Evolutionary conservation across 2,888 invertebrate species (phyloP), one percentile per base, ranked within the genome.

Genomic region (Dicranocentrus wangi): DNA sequence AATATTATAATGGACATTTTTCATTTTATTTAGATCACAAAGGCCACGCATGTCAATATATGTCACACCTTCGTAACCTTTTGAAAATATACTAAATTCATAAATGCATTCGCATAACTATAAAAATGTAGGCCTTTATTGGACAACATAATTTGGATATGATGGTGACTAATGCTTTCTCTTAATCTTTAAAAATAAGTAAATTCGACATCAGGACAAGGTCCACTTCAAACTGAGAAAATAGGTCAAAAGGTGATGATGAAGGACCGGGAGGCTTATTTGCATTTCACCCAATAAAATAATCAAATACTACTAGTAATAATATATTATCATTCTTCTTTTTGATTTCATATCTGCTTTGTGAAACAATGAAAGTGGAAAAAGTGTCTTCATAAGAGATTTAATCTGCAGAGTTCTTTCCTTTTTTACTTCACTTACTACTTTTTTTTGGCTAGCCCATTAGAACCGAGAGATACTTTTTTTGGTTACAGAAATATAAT

Each of bases 121-220:
- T 61, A 76, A 83, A 83, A 83, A 83, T 83, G 83, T 83, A 83
- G 83, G 83, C 83, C 83, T 83, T 83, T 69, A 47, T 23, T 69
- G 27, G 13, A 65, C 23, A 21, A 61, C 1, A 61, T 39, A 39
- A 13, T 58, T 25, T 27, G 58, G 58, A 25, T 23, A 21, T 17
- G 28, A 25, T 21, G n/a, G 53, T 39, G 39, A 8, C 13, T 39
- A 39, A 8, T n/a, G 47, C n/a, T 47, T 47, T 47, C 15, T 47
- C 15, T n/a, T n/a, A 3, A n/a, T 5, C n/a, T 47, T 47, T 10
- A n/a, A 3, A 10, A 47, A 47, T 10, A 53, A 1, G 2, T 53
- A 53, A 3, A 53, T 53, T 1, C 21, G 17, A 60, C 28, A 13
- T 32, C 1, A 47, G 47, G 47, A n/a, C 47, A 10, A n/a, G 47